A percentile compares a stretch with the other conserved stretches of the same genome.
Evolutionary conservation across 2,797 vertebrate species (phyloP).

Genomic region (Rhincodon typus): DNA sequence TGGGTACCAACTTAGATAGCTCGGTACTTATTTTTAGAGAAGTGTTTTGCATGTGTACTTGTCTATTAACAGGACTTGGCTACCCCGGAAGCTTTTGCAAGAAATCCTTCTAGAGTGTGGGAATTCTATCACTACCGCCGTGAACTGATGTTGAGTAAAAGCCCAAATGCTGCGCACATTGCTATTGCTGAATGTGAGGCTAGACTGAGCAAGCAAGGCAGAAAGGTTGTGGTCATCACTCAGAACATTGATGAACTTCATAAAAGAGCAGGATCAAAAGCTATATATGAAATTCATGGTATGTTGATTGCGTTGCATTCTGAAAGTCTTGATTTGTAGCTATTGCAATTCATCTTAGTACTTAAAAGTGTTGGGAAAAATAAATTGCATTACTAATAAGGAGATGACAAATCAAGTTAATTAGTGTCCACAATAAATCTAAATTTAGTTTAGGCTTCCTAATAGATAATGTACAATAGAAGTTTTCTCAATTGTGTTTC

Average conservation of each 20-base stretch:
- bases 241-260: conserved; percentile 92
- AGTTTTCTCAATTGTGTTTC: neutral
- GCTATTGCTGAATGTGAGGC: conserved; percentile 83
- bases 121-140: conserved; percentile 93
- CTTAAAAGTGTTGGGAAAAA: neutral
- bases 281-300: conserved; percentile 86
- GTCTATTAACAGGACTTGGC: conserved; percentile 70
- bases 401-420: neutral
- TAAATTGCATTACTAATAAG: neutral
- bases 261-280: conserved; percentile 77
- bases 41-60: neutral
- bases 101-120: conserved; percentile 84
- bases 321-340: neutral
- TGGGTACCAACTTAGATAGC: neutral
- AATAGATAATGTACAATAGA: neutral
- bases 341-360: neutral
- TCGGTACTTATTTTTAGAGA: neutral
- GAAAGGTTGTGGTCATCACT: conserved; percentile 77
- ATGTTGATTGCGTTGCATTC: conserved; percentile 44
- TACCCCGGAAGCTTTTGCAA: conserved; percentile 78
- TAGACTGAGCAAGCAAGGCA: conserved; percentile 73
- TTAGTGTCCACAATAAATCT: neutral
- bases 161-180: conserved; percentile 71
- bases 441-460: neutral
- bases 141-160: conserved; percentile 69